Percentiles rank a stretch among this genome's conserved stretches.
Conservation (phyloP, 2,113 vertebrate species). For the Grantiella picta region DNA sequence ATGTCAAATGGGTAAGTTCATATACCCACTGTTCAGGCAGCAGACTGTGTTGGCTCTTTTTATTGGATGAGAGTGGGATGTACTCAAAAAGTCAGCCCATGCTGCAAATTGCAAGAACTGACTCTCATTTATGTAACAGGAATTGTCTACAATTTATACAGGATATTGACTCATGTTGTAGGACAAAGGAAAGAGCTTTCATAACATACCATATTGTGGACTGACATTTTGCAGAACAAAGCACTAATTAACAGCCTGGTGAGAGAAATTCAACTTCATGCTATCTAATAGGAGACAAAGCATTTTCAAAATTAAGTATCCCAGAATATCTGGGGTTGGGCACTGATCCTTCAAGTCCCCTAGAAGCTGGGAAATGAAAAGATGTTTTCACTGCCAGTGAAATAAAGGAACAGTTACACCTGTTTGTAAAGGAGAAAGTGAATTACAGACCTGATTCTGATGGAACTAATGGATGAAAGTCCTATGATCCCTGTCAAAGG, state of each 20-base stretch:
- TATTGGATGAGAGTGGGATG: neutral
- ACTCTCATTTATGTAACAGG: constrained; percentile 54
- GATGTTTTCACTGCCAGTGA: neutral
- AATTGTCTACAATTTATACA: constrained; percentile 49
- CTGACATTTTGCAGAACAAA: constrained; percentile 5
- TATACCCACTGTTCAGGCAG: neutral
- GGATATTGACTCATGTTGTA: constrained; percentile 55
- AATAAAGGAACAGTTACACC: neutral
- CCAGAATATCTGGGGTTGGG: neutral
- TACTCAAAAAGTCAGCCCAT: neutral
- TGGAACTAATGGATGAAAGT: neutral
- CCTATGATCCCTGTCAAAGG: neutral
- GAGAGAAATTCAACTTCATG: neutral
- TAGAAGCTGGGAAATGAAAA: neutral
- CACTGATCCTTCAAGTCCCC: neutral
- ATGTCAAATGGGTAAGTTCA: neutral
- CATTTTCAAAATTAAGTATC: neutral
- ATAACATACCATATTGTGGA: neutral
- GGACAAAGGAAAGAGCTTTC: constrained; percentile 52
- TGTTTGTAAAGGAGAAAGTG: neutral
- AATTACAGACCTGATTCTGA: neutral
- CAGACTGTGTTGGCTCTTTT: neutral
- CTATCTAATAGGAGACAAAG: neutral
- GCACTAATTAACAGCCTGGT: neutral
- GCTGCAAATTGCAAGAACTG: neutral